Base-by-base conservation (phyloP, 2,888 invertebrate genomes). In the Tortricodes alternella region DNA sequence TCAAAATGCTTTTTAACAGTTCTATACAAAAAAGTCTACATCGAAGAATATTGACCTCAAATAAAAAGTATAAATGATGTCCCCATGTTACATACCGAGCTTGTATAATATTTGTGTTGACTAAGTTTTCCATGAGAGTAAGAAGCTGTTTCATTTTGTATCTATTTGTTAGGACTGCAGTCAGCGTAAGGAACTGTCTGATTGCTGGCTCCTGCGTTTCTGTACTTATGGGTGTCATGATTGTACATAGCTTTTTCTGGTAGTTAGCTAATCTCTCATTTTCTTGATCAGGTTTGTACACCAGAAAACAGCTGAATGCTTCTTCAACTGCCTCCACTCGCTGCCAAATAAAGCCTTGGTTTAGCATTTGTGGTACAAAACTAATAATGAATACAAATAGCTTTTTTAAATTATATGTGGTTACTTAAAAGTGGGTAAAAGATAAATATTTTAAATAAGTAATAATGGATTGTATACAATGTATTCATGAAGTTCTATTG, bases 281-380 rank as follows among this genome's bases (percentile, higher is more conserved):
- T 74, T 96, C 95, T 56, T 92, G 92, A 48, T 94, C 93, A 13
- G 93, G 91, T 65, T 94, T 94, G 71, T 97, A 95, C 1, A 97
- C 95, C 57, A 98, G 92, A 68, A 96, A 96, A 68, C 96, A 96
- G 76, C 96, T 96, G 74, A 98, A 98, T 0, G 97, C 96, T 81
- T 97, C 96, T 74, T 97, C 97, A 24, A 96, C 95, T 0, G 94
- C 93, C 74, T 97, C 96, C 5, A 96, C 95, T 79, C 94, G 93
- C 96, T 96, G 68, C 9, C 89, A 86, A 62, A 49, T 59, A 50
- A 16, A 52, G 37, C n/a, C n/a, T n/a, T n/a, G n/a, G n/a, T n/a
- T n/a, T n/a, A n/a, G n/a, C n/a, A n/a, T n/a, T n/a, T n/a, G n/a
- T n/a, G n/a, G n/a, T n/a, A n/a, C n/a, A n/a, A n/a, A n/a, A n/a